Evolutionary conservation across 1,140 invertebrate species (phyloP).

Genomic region (Lysiphlebus fabarum): DNA sequence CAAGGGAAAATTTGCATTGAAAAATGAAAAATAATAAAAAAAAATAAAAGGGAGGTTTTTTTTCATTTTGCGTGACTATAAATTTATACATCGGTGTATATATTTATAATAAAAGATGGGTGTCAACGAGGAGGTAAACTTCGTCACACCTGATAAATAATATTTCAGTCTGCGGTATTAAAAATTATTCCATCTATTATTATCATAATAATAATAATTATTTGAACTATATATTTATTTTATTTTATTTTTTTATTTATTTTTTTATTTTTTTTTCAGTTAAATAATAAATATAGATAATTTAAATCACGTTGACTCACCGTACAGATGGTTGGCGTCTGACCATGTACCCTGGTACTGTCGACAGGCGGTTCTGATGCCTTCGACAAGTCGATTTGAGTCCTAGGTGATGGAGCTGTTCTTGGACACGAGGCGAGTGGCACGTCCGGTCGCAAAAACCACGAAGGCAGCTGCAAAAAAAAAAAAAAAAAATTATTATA

Average conservation of each 20-base stretch:
- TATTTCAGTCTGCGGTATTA: too few species aligned
- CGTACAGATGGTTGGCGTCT: constrained; percentile 49
- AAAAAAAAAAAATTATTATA: constrained; percentile 20
- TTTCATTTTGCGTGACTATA: too few species aligned
- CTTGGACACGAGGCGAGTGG: constrained; percentile 28
- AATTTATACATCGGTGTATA: too few species aligned
- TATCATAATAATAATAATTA: too few species aligned
- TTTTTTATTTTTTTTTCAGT: constrained; percentile 18
- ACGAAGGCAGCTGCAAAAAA: constrained; percentile 45
- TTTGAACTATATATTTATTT: not conserved
- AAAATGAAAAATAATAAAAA: too few species aligned
- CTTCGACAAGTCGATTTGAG: constrained; percentile 35
- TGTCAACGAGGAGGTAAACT: too few species aligned
- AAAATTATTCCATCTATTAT: not conserved
- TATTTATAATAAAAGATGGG: too few species aligned
- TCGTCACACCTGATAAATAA: too few species aligned
- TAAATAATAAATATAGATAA: constrained; percentile 2
- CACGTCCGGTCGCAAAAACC: constrained; percentile 46
- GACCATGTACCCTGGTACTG: constrained; percentile 45
- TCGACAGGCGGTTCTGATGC: constrained; percentile 32
- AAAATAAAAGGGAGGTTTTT: too few species aligned
- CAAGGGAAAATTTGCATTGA: not conserved
- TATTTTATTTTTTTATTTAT: constrained; percentile 18
- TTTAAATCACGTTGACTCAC: constrained; percentile 34
- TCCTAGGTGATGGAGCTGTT: constrained; percentile 34